These are phyloP conservation scores for Eumerus sabulonum DNA, from an alignment of 2,888 invertebrate species.

Conservation along the genomic window DNA sequence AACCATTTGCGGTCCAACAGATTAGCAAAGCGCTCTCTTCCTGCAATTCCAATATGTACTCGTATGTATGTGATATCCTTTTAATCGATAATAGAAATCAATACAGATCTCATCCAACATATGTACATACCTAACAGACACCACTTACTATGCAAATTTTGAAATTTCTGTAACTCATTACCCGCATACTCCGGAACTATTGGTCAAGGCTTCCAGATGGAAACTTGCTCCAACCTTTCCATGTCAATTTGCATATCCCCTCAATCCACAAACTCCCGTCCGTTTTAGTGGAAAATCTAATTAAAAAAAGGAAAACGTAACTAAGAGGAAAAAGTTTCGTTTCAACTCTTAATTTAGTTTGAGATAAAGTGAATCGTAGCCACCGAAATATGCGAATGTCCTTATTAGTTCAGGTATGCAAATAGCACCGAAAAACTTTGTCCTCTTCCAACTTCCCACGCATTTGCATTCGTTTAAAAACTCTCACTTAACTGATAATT, in stretches of 20 bases:
- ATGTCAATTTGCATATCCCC: constrained; percentile 24
- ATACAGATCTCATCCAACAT: too few species aligned
- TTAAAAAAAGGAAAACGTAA: too few species aligned
- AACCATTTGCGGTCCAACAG: too few species aligned
- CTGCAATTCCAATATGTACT: not conserved
- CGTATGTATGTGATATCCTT: too few species aligned
- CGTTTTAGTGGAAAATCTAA: not conserved
- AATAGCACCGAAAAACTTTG: constrained; percentile 38
- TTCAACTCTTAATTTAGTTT: constrained; percentile 5
- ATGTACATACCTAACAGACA: too few species aligned
- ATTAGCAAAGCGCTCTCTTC: not conserved
- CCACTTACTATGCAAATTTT: too few species aligned
- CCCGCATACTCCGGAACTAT: constrained; percentile 1
- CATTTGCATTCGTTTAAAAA: constrained; percentile 57
- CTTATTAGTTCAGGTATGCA: constrained; percentile 45
- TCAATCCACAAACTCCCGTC: not conserved
- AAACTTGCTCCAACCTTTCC: constrained; percentile 27
- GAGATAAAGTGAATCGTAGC: constrained; percentile 9
- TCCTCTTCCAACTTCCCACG: constrained; percentile 10
- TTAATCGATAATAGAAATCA: too few species aligned
- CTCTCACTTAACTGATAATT: constrained; percentile 46
- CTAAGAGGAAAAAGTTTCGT: constrained; percentile 4
- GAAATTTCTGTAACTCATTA: not conserved
- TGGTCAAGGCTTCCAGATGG: constrained; percentile 9
- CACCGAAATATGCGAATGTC: constrained; percentile 14